Conservation (phyloP, 2,113 vertebrate species). For the Myocastor coypus region DNA sequence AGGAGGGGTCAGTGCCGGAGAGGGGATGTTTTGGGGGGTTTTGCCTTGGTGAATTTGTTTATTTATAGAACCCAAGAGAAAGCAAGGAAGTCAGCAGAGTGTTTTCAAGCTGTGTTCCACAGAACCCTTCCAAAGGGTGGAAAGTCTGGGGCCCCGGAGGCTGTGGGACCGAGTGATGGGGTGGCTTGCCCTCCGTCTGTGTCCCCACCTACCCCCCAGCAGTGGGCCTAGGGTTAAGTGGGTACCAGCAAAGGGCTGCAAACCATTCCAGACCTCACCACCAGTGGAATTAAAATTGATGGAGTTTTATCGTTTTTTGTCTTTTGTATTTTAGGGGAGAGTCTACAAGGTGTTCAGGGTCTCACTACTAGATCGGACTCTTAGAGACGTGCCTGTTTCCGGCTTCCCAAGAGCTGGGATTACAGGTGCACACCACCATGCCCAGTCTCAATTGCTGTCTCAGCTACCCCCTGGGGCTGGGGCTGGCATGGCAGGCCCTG, state of each 20-base stretch:
- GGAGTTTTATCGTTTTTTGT: too few species aligned
- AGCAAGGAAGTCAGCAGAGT: not conserved
- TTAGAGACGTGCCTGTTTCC: too few species aligned
- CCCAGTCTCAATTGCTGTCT: too few species aligned
- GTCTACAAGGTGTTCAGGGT: too few species aligned
- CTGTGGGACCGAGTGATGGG: not conserved
- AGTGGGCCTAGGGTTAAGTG: slow-evolving; percentile 7
- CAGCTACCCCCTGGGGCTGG: too few species aligned
- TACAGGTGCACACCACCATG: too few species aligned
- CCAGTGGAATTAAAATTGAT: slow-evolving; percentile 50
- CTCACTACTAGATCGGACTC: too few species aligned
- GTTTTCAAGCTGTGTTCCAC: slow-evolving; percentile 49
- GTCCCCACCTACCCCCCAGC: not conserved
- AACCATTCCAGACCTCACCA: not conserved
- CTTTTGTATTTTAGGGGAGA: too few species aligned
- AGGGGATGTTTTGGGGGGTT: not conserved
- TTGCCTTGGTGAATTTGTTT: not conserved
- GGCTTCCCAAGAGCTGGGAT: too few species aligned
- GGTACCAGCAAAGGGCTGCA: not conserved
- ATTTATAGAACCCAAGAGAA: slow-evolving; percentile 38
- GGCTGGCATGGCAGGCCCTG: too few species aligned
- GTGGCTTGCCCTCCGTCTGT: not conserved
- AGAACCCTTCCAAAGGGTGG: slow-evolving; percentile 8
- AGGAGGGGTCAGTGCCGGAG: not conserved
- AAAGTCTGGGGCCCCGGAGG: not conserved